phyloP scores from a whole-genome alignment of 2,888 invertebrate species.

The Machimus rusticus region DNA sequence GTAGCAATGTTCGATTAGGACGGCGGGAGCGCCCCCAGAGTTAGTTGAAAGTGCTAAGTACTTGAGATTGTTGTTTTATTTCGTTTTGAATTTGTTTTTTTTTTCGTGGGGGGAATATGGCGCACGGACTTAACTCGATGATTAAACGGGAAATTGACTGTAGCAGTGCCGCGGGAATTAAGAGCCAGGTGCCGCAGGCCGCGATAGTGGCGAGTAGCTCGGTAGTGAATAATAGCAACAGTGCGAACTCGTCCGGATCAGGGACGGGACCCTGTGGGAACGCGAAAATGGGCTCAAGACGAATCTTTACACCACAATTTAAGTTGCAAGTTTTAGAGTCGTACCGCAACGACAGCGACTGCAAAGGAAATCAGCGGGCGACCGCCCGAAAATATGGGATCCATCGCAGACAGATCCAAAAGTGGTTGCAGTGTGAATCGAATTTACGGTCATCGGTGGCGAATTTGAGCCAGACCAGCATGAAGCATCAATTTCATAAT shows the following conservation, averaged over 20 bases:
- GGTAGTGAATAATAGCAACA: slow-evolving; percentile 6
- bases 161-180: slow-evolving; percentile 51
- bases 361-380: slow-evolving; percentile 88
- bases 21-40: neutral
- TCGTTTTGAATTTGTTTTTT: neutral
- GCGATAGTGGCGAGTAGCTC: neutral
- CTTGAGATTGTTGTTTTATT: neutral
- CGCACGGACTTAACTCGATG: slow-evolving; percentile 68
- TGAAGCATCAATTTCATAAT: slow-evolving; percentile 58
- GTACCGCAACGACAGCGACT: slow-evolving; percentile 84
- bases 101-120: slow-evolving; percentile 60
- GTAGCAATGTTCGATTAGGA: slow-evolving; percentile 10
- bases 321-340: slow-evolving; percentile 89
- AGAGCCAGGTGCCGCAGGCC: slow-evolving; percentile 3
- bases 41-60: neutral
- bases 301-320: slow-evolving; percentile 89
- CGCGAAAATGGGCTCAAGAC: slow-evolving; percentile 77
- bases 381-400: slow-evolving; percentile 91
- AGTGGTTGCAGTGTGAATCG: slow-evolving; percentile 88
- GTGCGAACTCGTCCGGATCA: neutral
- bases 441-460: slow-evolving; percentile 78
- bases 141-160: slow-evolving; percentile 61
- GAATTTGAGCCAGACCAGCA: slow-evolving; percentile 61
- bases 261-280: slow-evolving; percentile 49
- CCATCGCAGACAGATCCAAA: slow-evolving; percentile 88